A percentile compares a stretch with the other conserved stretches of the same genome.
Conservation (phyloP, 2,888 invertebrate genomes). For the Drosophila flavopinicola region DNA sequence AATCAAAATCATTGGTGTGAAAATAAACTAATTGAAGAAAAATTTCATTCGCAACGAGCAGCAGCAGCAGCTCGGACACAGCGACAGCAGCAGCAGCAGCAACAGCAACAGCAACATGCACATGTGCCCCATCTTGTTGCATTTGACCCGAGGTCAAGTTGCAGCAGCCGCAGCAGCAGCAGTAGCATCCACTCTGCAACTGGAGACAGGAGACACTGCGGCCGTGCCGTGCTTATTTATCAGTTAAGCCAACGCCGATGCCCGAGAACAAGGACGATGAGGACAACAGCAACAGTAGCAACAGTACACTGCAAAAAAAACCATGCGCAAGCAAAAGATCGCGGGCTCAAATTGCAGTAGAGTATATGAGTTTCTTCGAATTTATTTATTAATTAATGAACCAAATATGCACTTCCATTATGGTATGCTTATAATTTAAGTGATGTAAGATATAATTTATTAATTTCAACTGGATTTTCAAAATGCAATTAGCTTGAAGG, state of each 20-base stretch:
- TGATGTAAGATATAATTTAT: conserved; percentile 65
- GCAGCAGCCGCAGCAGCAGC: conserved; percentile 27
- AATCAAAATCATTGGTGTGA: conserved; percentile 79
- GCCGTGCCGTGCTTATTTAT: conserved; percentile 59
- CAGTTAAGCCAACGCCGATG: conserved; percentile 55
- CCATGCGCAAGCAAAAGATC: no score
- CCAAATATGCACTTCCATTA: conserved; percentile 75
- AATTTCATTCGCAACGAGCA: conserved; percentile 69
- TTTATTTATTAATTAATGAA: no score
- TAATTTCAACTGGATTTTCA: conserved; percentile 71
- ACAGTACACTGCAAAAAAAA: no score
- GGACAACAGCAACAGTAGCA: background rate
- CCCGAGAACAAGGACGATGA: conserved; percentile 2
- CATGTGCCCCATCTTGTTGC: conserved; percentile 65
- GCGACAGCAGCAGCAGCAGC: conserved; percentile 11
- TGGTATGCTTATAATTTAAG: conserved; percentile 75
- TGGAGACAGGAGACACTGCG: conserved; percentile 41
- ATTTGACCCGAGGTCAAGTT: conserved; percentile 77
- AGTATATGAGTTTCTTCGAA: no score
- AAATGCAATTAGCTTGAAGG: conserved; percentile 70
- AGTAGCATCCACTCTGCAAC: conserved; percentile 24
- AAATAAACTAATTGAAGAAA: conserved; percentile 80
- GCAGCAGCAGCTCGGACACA: conserved; percentile 15
- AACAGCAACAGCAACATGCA: conserved; percentile 9
- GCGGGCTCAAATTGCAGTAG: no score